Conservation (phyloP, 2,888 invertebrate genomes). For the Eustalomyia histrio region DNA sequence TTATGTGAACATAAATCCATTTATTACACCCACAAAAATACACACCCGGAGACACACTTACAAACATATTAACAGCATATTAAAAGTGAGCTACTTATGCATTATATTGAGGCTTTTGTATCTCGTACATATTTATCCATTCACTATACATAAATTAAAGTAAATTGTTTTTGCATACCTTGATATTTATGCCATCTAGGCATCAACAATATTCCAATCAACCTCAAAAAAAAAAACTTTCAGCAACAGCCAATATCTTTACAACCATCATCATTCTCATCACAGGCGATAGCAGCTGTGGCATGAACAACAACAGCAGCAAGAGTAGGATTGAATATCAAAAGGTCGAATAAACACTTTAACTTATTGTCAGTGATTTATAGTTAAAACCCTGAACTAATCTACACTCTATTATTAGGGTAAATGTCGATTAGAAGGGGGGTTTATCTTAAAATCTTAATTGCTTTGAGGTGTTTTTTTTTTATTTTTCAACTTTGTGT, state of each 20-base stretch:
- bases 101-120: slow-evolving; percentile 31
- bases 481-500: background rate
- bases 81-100: slow-evolving; percentile 51
- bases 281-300: slow-evolving; percentile 3
- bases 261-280: slow-evolving; percentile 15
- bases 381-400: slow-evolving; percentile 60
- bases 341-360: slow-evolving; percentile 27
- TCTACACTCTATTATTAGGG: slow-evolving; percentile 63
- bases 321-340: slow-evolving; percentile 6
- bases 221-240: slow-evolving; percentile 25
- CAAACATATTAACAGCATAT: slow-evolving; percentile 27
- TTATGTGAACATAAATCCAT: slow-evolving; percentile 50
- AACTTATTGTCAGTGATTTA: slow-evolving; percentile 56
- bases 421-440: slow-evolving; percentile 62
- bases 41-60: slow-evolving; percentile 13
- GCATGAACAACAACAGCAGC: background rate
- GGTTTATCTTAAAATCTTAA: slow-evolving; percentile 61
- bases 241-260: slow-evolving; percentile 12
- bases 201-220: slow-evolving; percentile 59
- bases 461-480: slow-evolving; percentile 55
- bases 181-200: slow-evolving; percentile 49
- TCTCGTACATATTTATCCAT: too few species aligned
- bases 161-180: slow-evolving; percentile 23
- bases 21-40: slow-evolving; percentile 34
- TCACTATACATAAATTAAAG: background rate